Conservation (phyloP, 2,113 vertebrate species). For the Lipophrys pholis region DNA sequence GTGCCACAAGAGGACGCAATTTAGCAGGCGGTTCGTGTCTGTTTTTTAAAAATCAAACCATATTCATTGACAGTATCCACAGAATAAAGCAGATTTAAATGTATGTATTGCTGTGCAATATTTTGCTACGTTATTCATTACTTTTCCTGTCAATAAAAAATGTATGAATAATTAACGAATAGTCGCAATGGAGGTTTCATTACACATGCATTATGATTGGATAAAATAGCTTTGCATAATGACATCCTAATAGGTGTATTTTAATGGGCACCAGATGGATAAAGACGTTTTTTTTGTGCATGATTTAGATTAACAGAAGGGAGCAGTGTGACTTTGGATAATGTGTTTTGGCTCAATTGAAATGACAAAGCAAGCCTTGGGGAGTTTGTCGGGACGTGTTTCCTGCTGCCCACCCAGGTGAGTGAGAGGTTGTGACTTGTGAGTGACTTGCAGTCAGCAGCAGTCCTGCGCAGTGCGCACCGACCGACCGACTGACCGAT, state of each 20-base stretch:
- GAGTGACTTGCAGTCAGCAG: slow-evolving; percentile 18
- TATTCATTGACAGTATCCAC: slow-evolving; percentile 8
- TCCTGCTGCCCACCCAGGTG: slow-evolving; percentile 6
- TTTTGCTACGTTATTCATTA: background rate
- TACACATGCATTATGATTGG: too few species aligned
- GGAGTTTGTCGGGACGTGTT: background rate
- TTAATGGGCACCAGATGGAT: too few species aligned
- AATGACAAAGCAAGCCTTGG: too few species aligned
- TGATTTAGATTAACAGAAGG: too few species aligned
- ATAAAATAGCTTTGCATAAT: too few species aligned
- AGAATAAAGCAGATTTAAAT: slow-evolving; percentile 1
- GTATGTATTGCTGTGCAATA: background rate
- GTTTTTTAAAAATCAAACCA: slow-evolving; percentile 1
- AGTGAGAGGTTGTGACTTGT: background rate
- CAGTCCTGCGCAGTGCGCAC: background rate
- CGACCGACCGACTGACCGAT: background rate
- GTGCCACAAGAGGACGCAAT: slow-evolving; percentile 66
- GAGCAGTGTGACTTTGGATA: too few species aligned
- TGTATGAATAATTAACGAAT: too few species aligned
- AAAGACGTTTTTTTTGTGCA: too few species aligned
- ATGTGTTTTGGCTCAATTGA: too few species aligned
- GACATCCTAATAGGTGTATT: too few species aligned
- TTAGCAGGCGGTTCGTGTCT: background rate
- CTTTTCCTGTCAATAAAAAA: too few species aligned
- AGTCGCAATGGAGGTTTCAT: too few species aligned